Evolutionary conservation across 2,888 invertebrate genomes (phyloP), one percentile per base, ranked within the genome.

Genomic region (Pycnomerus fuliginosus): DNA sequence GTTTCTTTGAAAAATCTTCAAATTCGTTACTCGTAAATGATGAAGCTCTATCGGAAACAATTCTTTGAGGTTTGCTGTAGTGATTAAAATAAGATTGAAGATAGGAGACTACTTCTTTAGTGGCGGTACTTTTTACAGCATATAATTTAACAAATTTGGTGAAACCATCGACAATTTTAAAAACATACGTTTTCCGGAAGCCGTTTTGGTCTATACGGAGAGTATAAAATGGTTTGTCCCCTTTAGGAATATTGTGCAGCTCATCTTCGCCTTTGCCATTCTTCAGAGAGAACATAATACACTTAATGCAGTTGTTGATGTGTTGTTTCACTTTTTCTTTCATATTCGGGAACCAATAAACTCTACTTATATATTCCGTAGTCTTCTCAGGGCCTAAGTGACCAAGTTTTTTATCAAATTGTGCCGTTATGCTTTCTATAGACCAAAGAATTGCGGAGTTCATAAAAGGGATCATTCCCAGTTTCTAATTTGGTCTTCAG

Each of bases 81-180:
- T 16, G 2, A 1, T 23, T 14, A 17, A 56, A 60, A 39, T 57
- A 58, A 11, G 34, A 10, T 13, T 35, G 24, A 2, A 61, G 11
- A 16, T 20, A 47, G 3, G 44, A 44, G 4, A 57, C 50, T 12
- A 38, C 17, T 31, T 51, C 53, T 4, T 36, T 28, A 2, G 51
- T 31, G 1, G 37, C 43, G 2, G 55, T 56, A 1, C 39, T 35
- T 10, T 27, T 27, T 40, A 48, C 1, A 1, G 57, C 17, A 29
- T 54, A 58, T 1, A 62, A 27, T 16, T 48, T 51, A 0, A 48
- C 41, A 24, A 49, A 60, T 30, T 61, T 63, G 0, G 58, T 53
- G 24, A 59, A 60, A 1, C 37, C 41, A 28, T 62, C 56, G 4
- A 60, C 36, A 2, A 60, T 43, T 4, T 53, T 48, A 5, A 64